Percentiles rank a stretch among this genome's conserved stretches.
Conservation (phyloP, 1,140 invertebrate genomes). For the Rhizoglyphus robini region DNA sequence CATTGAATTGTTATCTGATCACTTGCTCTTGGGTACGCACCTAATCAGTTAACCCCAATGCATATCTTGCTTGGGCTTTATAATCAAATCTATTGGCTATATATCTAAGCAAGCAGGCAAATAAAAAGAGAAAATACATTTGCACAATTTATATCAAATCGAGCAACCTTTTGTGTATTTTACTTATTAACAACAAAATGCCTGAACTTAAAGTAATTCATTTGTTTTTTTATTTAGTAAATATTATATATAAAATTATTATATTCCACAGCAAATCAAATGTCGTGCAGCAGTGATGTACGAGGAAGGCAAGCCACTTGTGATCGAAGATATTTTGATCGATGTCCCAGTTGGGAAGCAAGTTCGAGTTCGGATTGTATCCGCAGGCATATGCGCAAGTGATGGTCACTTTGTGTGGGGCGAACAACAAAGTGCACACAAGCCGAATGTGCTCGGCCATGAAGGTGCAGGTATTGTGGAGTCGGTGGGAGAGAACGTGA, state of each 20-base stretch:
- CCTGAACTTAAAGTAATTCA: too few relatives aligned
- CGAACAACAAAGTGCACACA: slow-evolving; percentile 31
- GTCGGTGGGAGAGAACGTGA: neutral
- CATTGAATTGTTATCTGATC: too few relatives aligned
- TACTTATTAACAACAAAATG: too few relatives aligned
- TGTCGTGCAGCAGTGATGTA: slow-evolving; percentile 25
- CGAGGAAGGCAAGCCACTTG: slow-evolving; percentile 31
- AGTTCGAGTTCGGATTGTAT: slow-evolving; percentile 35
- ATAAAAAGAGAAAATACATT: too few relatives aligned
- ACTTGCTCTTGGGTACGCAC: too few relatives aligned
- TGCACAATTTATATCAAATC: too few relatives aligned
- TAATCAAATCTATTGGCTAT: neutral
- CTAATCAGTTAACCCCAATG: too few relatives aligned
- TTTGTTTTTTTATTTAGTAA: too few relatives aligned
- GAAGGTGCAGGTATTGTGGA: slow-evolving; percentile 10
- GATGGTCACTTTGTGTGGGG: slow-evolving; percentile 22
- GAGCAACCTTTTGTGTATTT: too few relatives aligned
- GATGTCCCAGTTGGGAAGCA: slow-evolving; percentile 40
- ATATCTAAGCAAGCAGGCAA: too few relatives aligned
- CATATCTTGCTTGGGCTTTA: neutral
- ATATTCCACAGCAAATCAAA: slow-evolving; percentile 16
- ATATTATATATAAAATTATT: too few relatives aligned
- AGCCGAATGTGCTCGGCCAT: neutral
- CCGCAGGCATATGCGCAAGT: slow-evolving; percentile 24
- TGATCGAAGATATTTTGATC: slow-evolving; percentile 41